These are phyloP conservation scores for Eupsittula cactorum DNA, from an alignment of 2,113 vertebrate genomes.

Conservation along the genomic window DNA sequence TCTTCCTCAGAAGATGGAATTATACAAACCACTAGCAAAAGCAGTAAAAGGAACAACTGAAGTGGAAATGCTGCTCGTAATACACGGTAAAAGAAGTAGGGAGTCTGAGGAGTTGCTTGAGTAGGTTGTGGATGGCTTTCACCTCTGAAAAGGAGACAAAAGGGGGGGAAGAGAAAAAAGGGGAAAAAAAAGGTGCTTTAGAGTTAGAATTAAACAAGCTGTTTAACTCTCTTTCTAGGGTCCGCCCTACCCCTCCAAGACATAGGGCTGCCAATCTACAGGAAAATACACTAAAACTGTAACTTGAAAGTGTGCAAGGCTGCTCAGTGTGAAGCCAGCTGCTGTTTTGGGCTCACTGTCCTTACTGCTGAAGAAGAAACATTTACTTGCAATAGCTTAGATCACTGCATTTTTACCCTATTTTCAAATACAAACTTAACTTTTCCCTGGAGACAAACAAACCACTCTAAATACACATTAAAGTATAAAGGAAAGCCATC, in stretches of 20 bases:
- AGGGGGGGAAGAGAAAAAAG: too few species aligned
- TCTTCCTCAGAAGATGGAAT: slow-evolving; percentile 84
- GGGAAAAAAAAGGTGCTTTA: background rate
- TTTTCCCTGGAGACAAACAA: background rate
- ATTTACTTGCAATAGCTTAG: background rate
- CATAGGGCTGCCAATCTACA: background rate
- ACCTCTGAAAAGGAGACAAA: slow-evolving; percentile 46
- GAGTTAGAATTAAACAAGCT: background rate
- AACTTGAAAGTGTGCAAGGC: background rate
- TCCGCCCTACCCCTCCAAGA: background rate
- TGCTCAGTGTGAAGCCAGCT: background rate
- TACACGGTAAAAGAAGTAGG: slow-evolving; percentile 83
- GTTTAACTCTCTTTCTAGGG: background rate
- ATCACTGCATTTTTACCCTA: background rate
- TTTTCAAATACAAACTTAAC: background rate
- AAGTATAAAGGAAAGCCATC: background rate
- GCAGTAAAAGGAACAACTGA: slow-evolving; percentile 84
- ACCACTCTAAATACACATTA: background rate
- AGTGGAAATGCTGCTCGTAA: slow-evolving; percentile 85
- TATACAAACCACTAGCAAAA: slow-evolving; percentile 85
- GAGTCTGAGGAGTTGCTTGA: slow-evolving; percentile 18
- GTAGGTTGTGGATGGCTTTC: background rate
- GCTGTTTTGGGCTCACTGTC: background rate
- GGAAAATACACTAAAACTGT: background rate
- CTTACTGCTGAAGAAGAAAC: background rate